phyloP scores from a whole-genome alignment of 1,140 invertebrate species.

The Lerema accius region DNA sequence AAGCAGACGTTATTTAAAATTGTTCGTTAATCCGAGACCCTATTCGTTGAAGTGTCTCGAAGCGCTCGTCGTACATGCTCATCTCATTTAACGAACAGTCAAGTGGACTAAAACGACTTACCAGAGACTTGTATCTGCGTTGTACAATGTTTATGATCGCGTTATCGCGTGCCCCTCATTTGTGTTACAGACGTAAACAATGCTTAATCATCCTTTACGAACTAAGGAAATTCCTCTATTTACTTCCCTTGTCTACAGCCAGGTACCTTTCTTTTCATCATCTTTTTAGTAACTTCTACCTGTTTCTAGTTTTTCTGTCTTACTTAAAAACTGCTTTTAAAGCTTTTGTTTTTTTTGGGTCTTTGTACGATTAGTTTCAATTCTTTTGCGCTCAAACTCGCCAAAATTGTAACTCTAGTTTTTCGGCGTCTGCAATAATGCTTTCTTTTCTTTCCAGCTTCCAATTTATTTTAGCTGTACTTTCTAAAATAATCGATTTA shows the following conservation, averaged over 20 bases:
- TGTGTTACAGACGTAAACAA: slow-evolving; percentile 49
- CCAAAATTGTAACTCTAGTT: neutral
- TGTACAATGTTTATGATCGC: slow-evolving; percentile 45
- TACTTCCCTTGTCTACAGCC: slow-evolving; percentile 1
- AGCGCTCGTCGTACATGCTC: too few species aligned
- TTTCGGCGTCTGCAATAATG: neutral
- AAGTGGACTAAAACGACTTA: slow-evolving; percentile 25
- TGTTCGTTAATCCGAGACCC: too few species aligned
- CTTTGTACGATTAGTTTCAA: too few species aligned
- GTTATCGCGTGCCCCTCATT: slow-evolving; percentile 61
- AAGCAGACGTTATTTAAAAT: too few species aligned
- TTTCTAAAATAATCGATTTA: neutral
- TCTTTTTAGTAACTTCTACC: slow-evolving; percentile 1
- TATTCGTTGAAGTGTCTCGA: too few species aligned
- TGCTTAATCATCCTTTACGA: slow-evolving; percentile 37
- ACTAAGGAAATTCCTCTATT: slow-evolving; percentile 19
- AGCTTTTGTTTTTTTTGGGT: too few species aligned
- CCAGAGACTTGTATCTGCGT: slow-evolving; percentile 19
- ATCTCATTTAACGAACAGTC: neutral
- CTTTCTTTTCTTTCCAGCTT: neutral
- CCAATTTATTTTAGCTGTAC: neutral
- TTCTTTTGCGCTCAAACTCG: too few species aligned
- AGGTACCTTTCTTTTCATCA: slow-evolving; percentile 4
- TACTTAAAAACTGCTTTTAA: too few species aligned
- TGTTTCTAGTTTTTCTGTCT: slow-evolving; percentile 4